Evolutionary conservation across 1,140 invertebrate genomes (phyloP).

Genomic region (Colletes gigas): DNA sequence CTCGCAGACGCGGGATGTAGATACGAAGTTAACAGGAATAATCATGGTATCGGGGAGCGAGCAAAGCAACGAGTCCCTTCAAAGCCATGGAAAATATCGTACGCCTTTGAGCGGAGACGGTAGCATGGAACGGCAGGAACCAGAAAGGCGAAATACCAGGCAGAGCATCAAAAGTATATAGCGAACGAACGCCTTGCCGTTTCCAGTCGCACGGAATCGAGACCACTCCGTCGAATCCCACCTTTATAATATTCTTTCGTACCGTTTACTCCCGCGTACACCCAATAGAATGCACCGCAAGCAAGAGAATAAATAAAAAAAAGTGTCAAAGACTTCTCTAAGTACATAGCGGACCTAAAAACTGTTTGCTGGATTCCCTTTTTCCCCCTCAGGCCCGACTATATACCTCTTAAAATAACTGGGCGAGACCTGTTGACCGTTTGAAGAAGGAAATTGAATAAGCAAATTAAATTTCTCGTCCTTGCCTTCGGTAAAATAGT

Average conservation of each 20-base stretch:
- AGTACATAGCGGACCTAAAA: not conserved
- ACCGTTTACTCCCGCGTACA: not conserved
- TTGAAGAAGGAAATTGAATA: too few species aligned
- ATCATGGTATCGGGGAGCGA: not conserved
- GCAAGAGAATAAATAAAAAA: not conserved
- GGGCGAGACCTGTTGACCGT: too few species aligned
- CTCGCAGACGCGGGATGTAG: not conserved
- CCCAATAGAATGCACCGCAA: constrained; percentile 22
- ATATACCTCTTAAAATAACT: too few species aligned
- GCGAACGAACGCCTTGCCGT: constrained; percentile 32
- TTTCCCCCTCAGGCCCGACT: not conserved
- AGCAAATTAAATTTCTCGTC: too few species aligned
- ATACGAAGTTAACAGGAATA: constrained; percentile 1
- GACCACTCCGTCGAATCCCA: constrained; percentile 6
- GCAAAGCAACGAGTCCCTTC: not conserved
- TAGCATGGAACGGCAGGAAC: not conserved
- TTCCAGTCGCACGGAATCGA: constrained; percentile 9
- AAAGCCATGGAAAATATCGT: constrained; percentile 18
- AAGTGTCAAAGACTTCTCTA: not conserved
- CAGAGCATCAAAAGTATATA: constrained; percentile 14
- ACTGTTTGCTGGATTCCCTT: not conserved
- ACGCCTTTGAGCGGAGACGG: constrained; percentile 9
- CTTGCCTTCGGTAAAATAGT: too few species aligned
- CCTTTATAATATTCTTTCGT: constrained; percentile 31
- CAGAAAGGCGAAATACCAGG: constrained; percentile 12